These are phyloP conservation scores for Cryptocephalus moraei DNA, from an alignment of 2,888 invertebrate genomes.

Conservation along the genomic window DNA sequence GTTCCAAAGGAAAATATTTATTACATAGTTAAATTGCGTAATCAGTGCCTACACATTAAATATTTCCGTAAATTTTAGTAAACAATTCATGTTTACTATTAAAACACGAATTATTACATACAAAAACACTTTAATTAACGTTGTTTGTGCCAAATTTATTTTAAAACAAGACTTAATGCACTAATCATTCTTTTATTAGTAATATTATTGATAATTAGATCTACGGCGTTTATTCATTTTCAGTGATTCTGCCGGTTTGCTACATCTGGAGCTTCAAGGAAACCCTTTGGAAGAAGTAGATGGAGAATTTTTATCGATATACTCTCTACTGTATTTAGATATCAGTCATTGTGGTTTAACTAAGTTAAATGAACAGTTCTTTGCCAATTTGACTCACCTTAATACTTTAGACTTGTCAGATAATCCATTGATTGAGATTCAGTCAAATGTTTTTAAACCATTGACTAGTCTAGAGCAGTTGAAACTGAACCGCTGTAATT, in stretches of 20 bases:
- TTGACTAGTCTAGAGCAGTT: conserved; percentile 55
- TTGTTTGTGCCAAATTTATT: neutral
- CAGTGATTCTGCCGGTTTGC: conserved; percentile 59
- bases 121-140: neutral
- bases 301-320: conserved; percentile 55
- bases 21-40: too few relatives aligned
- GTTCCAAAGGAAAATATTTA: too few relatives aligned
- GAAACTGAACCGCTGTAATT: conserved; percentile 54
- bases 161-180: neutral
- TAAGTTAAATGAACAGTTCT: conserved; percentile 50
- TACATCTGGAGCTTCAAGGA: conserved; percentile 59
- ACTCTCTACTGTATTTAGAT: conserved; percentile 57
- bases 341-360: conserved; percentile 54
- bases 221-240: conserved; percentile 8
- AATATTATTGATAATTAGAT: neutral
- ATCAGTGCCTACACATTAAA: too few relatives aligned
- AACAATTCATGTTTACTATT: too few relatives aligned
- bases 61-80: too few relatives aligned
- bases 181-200: neutral
- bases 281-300: conserved; percentile 52
- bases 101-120: too few relatives aligned
- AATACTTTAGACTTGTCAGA: conserved; percentile 60
- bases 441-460: conserved; percentile 50
- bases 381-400: conserved; percentile 54
- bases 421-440: conserved; percentile 51